Conservation (phyloP, 2,113 vertebrate genomes). For the Rana temporaria region DNA sequence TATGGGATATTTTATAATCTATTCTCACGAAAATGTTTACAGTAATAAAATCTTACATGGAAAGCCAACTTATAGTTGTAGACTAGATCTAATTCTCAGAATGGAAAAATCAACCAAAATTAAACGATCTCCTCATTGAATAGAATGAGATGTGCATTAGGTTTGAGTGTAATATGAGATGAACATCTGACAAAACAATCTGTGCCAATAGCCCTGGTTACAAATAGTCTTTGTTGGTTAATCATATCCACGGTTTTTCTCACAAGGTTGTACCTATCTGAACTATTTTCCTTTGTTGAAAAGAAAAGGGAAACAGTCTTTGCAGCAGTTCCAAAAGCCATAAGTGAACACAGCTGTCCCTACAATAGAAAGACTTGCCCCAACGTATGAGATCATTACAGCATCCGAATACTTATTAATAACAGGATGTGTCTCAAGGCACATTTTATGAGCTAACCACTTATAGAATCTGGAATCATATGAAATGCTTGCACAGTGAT, state of each 20-base stretch:
- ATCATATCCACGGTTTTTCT: not conserved
- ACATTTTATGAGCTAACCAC: constrained; percentile 7
- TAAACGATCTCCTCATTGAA: not conserved
- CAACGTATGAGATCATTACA: constrained; percentile 31
- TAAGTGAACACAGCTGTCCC: constrained; percentile 20
- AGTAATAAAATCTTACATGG: not conserved
- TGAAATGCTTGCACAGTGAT: not conserved
- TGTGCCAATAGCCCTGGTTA: not conserved
- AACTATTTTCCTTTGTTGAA: constrained; percentile 9
- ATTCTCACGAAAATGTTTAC: not conserved
- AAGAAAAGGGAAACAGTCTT: constrained; percentile 18
- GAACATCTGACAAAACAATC: constrained; percentile 4
- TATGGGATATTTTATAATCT: no score
- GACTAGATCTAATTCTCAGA: not conserved
- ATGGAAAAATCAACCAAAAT: not conserved
- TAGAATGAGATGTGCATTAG: not conserved
- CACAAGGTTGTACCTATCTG: not conserved
- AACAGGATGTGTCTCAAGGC: constrained; percentile 31
- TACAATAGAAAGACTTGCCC: not conserved
- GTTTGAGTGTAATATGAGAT: not conserved
- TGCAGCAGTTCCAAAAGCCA: not conserved
- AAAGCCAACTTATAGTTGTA: not conserved
- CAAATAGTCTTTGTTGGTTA: not conserved
- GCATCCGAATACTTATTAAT: constrained; percentile 2
- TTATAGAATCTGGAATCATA: not conserved